Percentiles rank a stretch among this genome's conserved stretches.
Conservation (phyloP, 2,113 vertebrate genomes). For the Oxyruncus cristatus region DNA sequence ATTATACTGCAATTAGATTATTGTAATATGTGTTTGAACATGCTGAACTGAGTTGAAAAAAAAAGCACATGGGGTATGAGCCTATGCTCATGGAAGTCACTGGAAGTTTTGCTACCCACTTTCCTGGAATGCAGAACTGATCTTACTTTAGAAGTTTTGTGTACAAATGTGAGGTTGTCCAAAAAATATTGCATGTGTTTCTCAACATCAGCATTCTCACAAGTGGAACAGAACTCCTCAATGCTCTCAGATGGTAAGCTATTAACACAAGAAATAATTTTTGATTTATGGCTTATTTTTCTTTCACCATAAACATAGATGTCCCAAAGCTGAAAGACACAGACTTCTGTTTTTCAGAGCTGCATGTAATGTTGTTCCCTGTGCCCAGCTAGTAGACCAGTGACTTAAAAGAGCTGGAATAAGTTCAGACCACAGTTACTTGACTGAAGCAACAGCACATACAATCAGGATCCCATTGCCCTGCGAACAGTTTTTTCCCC, state of each 20-base stretch:
- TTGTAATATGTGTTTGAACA: constrained; percentile 9
- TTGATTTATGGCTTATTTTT: background rate
- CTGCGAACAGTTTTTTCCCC: rapidly evolving
- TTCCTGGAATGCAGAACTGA: background rate
- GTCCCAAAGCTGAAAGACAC: background rate
- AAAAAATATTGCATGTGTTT: background rate
- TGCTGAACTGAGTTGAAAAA: background rate
- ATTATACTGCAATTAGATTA: constrained; percentile 22
- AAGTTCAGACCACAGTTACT: background rate
- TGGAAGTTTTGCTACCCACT: background rate
- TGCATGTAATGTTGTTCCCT: background rate
- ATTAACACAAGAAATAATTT: background rate
- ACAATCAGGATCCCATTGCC: background rate
- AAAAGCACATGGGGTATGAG: background rate
- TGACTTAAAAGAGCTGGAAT: background rate
- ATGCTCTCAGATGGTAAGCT: background rate
- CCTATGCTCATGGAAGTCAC: background rate
- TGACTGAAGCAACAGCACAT: background rate
- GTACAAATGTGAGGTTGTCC: background rate
- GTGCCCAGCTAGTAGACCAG: background rate
- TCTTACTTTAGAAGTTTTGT: background rate
- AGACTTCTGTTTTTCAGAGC: background rate
- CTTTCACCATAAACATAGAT: background rate
- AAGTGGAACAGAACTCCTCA: background rate
- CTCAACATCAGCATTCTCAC: background rate